Conservation (phyloP, 2,113 vertebrate genomes). For the Vidua chalybeata region DNA sequence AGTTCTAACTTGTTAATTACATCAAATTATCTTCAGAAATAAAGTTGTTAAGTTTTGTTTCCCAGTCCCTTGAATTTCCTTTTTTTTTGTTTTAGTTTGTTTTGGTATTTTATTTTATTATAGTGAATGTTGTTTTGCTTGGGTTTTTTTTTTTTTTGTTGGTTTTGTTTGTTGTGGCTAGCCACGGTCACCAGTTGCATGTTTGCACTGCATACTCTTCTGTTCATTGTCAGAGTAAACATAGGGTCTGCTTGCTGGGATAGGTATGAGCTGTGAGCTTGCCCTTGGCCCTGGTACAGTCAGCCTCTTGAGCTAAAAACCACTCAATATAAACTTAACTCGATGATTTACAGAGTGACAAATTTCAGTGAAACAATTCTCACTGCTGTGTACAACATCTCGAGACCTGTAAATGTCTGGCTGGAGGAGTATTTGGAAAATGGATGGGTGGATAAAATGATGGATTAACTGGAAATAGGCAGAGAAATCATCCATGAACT, state of each 20-base stretch:
- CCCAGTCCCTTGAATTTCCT: not conserved
- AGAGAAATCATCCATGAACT: not conserved
- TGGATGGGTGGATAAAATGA: not conserved
- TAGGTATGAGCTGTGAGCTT: not conserved
- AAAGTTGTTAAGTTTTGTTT: not conserved
- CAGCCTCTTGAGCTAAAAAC: not conserved
- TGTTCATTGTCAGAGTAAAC: not conserved
- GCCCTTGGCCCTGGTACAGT: not conserved
- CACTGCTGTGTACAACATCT: rapidly evolving
- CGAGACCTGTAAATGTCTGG: not conserved
- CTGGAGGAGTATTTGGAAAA: not conserved
- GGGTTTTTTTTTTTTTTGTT: too few species aligned
- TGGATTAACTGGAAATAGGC: not conserved
- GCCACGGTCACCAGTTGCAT: not conserved
- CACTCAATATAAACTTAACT: not conserved
- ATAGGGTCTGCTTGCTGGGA: not conserved
- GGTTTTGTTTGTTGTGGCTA: not conserved
- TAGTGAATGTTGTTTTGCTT: not conserved
- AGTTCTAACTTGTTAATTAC: not conserved
- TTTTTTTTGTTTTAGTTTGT: not conserved
- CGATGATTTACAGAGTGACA: not conserved
- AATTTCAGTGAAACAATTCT: not conserved
- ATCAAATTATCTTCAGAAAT: not conserved
- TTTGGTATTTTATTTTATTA: not conserved
- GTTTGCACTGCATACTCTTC: not conserved